Evolutionary conservation across 2,797 vertebrate species (phyloP).

Genomic region (Crypturellus tataupa): DNA sequence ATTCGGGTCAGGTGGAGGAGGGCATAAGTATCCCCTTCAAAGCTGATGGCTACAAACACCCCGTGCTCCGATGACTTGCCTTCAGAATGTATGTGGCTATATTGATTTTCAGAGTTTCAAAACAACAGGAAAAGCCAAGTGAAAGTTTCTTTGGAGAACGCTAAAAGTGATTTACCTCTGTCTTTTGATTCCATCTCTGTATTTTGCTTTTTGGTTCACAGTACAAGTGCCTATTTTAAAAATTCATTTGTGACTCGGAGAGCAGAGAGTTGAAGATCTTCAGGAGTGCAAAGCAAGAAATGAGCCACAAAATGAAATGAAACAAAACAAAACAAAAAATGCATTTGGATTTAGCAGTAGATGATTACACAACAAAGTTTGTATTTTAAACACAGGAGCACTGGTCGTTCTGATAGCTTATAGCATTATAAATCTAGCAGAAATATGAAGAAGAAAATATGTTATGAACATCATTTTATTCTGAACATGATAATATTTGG

Average conservation of each 20-base stretch:
- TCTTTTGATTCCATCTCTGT: slow-evolving; percentile 80
- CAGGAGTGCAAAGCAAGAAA: slow-evolving; percentile 54
- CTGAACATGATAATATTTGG: not conserved
- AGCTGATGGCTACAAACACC: slow-evolving; percentile 79
- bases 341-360: slow-evolving; percentile 50
- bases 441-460: slow-evolving; percentile 11
- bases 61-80: slow-evolving; percentile 71
- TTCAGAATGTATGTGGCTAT: slow-evolving; percentile 79
- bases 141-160: slow-evolving; percentile 81
- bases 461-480: not conserved
- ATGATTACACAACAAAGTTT: slow-evolving; percentile 40
- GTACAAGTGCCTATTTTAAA: slow-evolving; percentile 81
- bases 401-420: slow-evolving; percentile 16
- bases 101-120: slow-evolving; percentile 83
- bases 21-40: slow-evolving; percentile 78
- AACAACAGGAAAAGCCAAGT: slow-evolving; percentile 83
- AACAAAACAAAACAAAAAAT: slow-evolving; percentile 56
- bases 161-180: slow-evolving; percentile 82
- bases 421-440: slow-evolving; percentile 18
- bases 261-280: slow-evolving; percentile 49
- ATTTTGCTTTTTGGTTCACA: slow-evolving; percentile 82
- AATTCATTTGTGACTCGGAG: slow-evolving; percentile 76
- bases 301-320: slow-evolving; percentile 68
- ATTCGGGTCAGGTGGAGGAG: slow-evolving; percentile 65
- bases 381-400: slow-evolving; percentile 53